Conservation (phyloP, 2,888 invertebrate species). For the Clistopyga incitator region DNA sequence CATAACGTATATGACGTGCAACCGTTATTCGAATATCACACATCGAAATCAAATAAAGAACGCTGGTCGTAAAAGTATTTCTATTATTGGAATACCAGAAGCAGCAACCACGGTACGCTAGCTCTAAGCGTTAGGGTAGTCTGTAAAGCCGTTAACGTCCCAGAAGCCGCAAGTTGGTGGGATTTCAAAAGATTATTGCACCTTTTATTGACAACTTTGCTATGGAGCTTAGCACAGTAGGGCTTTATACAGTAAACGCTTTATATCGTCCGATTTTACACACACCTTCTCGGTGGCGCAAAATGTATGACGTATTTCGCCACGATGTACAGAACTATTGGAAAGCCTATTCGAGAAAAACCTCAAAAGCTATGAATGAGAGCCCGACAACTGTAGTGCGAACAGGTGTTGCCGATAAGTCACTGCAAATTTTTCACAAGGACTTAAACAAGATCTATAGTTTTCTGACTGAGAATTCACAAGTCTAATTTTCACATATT, state of each 20-base stretch:
- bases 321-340: slow-evolving; percentile 37
- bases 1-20: slow-evolving; percentile 14
- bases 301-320: slow-evolving; percentile 47
- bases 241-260: slow-evolving; percentile 57
- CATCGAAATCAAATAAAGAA: slow-evolving; percentile 45
- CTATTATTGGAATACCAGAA: slow-evolving; percentile 1
- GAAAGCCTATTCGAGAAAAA: slow-evolving; percentile 21
- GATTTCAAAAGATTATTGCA: slow-evolving; percentile 73
- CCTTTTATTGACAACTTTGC: slow-evolving; percentile 71
- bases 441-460: background rate
- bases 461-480: background rate
- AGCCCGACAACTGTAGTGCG: background rate
- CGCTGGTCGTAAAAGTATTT: slow-evolving; percentile 45
- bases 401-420: background rate
- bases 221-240: slow-evolving; percentile 37
- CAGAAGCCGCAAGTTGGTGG: slow-evolving; percentile 45
- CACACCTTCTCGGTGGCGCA: slow-evolving; percentile 4
- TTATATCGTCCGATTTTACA: slow-evolving; percentile 48
- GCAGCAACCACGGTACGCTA: slow-evolving; percentile 1
- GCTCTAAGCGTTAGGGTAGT: background rate
- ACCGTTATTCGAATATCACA: slow-evolving; percentile 39
- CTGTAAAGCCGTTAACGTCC: slow-evolving; percentile 16
- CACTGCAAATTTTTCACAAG: background rate
- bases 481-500: background rate
- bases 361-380: background rate